phyloP scores from a whole-genome alignment of 2,888 invertebrate species.

The Netelia inedita region DNA sequence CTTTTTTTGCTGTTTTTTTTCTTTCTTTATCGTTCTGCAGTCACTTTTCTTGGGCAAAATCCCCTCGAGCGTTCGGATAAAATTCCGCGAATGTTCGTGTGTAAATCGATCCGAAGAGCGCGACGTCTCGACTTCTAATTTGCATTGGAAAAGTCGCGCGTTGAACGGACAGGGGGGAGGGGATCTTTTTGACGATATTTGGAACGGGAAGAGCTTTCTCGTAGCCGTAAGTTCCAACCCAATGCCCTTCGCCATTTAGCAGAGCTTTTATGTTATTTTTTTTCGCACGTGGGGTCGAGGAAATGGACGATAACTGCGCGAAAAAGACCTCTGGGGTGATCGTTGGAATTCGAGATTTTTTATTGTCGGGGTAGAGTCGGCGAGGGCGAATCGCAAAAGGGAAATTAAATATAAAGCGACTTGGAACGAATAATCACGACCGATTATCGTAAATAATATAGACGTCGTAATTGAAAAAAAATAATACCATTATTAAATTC shows the following conservation, averaged over 20 bases:
- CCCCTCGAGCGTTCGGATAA: slow-evolving; percentile 27
- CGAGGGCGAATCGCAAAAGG: too few relatives aligned
- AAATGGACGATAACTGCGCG: not conserved
- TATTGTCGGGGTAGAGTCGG: not conserved
- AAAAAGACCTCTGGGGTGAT: not conserved
- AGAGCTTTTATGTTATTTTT: not conserved
- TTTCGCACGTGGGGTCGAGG: not conserved
- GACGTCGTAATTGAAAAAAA: too few relatives aligned
- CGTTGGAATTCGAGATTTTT: not conserved
- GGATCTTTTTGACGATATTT: not conserved
- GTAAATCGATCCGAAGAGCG: slow-evolving; percentile 22
- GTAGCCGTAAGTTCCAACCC: not conserved
- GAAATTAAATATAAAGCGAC: too few relatives aligned
- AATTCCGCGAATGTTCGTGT: slow-evolving; percentile 30
- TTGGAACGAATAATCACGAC: too few relatives aligned
- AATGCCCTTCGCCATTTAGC: slow-evolving; percentile 2
- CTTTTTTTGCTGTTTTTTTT: not conserved
- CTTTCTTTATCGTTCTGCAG: slow-evolving; percentile 19
- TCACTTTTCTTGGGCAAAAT: slow-evolving; percentile 34
- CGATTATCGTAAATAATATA: too few relatives aligned
- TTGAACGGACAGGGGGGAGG: not conserved
- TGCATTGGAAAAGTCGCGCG: not conserved
- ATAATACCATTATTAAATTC: too few relatives aligned
- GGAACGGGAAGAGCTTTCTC: slow-evolving; percentile 18
- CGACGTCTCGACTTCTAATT: slow-evolving; percentile 51